A percentile compares a stretch with the other conserved stretches of the same genome.
These are phyloP conservation scores for Egretta garzetta DNA, from an alignment of 2,113 vertebrate genomes.

Conservation along the genomic window DNA sequence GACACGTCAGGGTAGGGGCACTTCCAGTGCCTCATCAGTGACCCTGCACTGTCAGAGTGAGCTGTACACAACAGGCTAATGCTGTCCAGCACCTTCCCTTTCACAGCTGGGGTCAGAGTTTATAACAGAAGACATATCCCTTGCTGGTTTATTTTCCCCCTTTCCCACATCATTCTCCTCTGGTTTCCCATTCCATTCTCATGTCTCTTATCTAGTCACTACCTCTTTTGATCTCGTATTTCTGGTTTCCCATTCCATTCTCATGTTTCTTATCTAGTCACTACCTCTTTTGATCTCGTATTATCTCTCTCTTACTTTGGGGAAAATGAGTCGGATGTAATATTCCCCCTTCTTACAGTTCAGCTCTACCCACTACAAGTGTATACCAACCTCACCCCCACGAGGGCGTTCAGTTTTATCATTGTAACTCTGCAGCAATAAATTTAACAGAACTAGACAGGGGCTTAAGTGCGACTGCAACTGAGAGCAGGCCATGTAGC, in stretches of 20 bases:
- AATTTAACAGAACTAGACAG: background rate
- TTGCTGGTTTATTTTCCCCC: background rate
- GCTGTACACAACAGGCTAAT: accelerated
- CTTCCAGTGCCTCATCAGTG: background rate
- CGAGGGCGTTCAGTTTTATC: accelerated
- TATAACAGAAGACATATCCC: accelerated
- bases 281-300: background rate
- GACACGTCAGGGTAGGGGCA: background rate
- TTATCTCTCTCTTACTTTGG: background rate
- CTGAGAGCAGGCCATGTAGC: accelerated
- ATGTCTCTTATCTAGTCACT: background rate
- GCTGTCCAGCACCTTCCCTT: background rate
- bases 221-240: background rate
- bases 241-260: background rate
- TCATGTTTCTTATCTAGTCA: background rate
- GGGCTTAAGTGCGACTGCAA: background rate
- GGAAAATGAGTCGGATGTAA: background rate
- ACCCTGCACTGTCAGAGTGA: background rate
- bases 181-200: background rate
- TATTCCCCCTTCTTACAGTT: background rate
- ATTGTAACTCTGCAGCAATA: background rate
- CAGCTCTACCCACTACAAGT: background rate
- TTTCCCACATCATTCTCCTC: background rate
- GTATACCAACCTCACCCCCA: background rate
- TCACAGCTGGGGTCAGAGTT: background rate